Percentiles rank a stretch among this genome's conserved stretches.
Conservation (phyloP, 1,140 invertebrate species). For the Yoshiicerus persimilis region DNA sequence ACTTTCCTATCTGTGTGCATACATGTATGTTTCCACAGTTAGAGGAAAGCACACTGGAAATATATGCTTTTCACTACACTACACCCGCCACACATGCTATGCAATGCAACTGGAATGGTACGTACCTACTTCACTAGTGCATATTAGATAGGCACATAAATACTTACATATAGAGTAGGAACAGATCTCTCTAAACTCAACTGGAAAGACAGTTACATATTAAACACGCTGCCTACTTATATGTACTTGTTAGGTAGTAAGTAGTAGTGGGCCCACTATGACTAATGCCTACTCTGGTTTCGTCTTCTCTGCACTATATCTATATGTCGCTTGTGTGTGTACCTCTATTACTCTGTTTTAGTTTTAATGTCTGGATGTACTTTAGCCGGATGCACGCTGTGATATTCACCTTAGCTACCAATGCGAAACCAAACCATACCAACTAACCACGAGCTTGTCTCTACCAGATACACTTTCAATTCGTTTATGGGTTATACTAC, state of each 20-base stretch:
- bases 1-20: not conserved
- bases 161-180: not conserved
- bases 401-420: not conserved
- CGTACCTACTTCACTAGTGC: not conserved
- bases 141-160: not conserved
- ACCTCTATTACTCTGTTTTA: not conserved
- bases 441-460: not conserved
- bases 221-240: not conserved
- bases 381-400: not conserved
- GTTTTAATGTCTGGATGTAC: constrained; percentile 5
- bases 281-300: not conserved
- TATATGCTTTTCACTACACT: not conserved
- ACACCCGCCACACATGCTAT: not conserved
- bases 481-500: not conserved
- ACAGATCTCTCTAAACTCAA: not conserved
- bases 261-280: too few relatives aligned
- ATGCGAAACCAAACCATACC: not conserved
- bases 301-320: not conserved
- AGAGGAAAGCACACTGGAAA: too few relatives aligned
- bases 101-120: not conserved
- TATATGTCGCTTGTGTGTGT: not conserved
- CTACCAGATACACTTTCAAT: not conserved
- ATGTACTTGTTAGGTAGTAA: not conserved
- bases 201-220: not conserved
- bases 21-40: not conserved